Percentiles rank a stretch among this genome's conserved stretches.
phyloP scores from a whole-genome alignment of 2,113 vertebrate genomes.

The Drymodes brunneopygia region DNA sequence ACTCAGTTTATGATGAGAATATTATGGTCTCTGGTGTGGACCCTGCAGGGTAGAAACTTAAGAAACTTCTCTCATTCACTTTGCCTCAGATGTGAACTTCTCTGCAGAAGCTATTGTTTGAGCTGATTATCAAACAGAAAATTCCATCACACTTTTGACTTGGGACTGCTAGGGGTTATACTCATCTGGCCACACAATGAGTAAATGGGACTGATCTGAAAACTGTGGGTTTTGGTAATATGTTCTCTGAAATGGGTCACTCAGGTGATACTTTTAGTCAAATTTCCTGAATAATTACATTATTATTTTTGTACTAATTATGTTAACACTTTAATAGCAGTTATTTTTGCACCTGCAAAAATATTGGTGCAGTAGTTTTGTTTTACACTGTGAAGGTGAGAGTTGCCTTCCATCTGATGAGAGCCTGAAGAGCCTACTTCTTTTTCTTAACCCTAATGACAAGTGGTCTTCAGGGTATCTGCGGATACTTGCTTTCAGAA shows the following conservation, averaged over 20 bases:
- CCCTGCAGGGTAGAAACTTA: background rate
- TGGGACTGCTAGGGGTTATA: accelerated
- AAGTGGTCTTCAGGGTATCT: background rate
- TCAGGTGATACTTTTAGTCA: background rate
- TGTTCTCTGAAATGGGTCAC: background rate
- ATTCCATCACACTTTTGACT: background rate
- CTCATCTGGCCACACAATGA: background rate
- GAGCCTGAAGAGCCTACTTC: background rate
- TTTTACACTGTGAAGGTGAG: background rate
- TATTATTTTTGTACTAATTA: background rate
- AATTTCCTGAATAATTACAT: background rate
- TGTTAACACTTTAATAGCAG: background rate
- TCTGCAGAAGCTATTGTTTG: background rate
- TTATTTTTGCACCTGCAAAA: background rate
- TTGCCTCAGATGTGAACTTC: background rate
- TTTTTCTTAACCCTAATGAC: background rate
- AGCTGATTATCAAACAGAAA: background rate
- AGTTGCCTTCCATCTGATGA: background rate
- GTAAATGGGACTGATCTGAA: background rate
- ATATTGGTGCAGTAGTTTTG: background rate
- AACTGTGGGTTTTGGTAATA: background rate
- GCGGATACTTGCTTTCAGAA: background rate
- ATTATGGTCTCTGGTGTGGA: background rate
- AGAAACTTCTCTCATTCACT: background rate
- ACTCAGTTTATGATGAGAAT: background rate